A percentile compares a stretch with the other conserved stretches of the same genome.
Evolutionary conservation across 1,140 invertebrate genomes (phyloP).

Genomic region (Drosophila teissieri): DNA sequence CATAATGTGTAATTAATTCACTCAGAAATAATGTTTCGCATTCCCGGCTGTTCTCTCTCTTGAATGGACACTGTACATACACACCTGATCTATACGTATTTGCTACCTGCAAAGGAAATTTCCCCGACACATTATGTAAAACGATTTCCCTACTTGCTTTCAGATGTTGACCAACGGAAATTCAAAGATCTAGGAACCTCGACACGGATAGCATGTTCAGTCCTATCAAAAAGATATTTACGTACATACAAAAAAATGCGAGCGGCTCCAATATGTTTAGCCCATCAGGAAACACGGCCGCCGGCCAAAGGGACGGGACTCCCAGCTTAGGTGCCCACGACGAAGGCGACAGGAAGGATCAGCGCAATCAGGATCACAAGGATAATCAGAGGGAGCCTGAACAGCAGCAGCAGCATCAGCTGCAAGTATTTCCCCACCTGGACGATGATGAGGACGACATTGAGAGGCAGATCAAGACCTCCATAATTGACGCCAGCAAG

Average conservation of each 20-base stretch:
- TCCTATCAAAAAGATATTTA: constrained; percentile 83
- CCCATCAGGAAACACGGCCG: constrained; percentile 23
- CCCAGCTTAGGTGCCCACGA: constrained; percentile 20
- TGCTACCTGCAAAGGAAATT: constrained; percentile 11
- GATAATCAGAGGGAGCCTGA: constrained; percentile 4
- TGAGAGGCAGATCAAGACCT: constrained; percentile 76
- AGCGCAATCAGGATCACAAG: background rate
- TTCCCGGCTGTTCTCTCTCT: background rate
- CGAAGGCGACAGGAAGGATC: constrained; percentile 2
- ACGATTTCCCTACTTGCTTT: background rate
- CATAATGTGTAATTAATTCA: too few relatives aligned
- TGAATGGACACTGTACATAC: constrained; percentile 4
- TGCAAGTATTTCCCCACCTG: background rate
- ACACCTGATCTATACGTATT: constrained; percentile 32
- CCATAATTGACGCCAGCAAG: constrained; percentile 73
- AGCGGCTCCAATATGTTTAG: constrained; percentile 76
- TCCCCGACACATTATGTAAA: constrained; percentile 15
- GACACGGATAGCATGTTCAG: constrained; percentile 70
- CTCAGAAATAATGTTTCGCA: background rate
- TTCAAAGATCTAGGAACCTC: constrained; percentile 14
- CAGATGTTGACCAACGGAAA: constrained; percentile 56
- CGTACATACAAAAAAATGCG: constrained; percentile 84
- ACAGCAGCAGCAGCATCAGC: background rate
- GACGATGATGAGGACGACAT: constrained; percentile 67
- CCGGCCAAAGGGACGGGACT: constrained; percentile 1